Evolutionary conservation across 2,888 invertebrate species (phyloP), one percentile per base, ranked within the genome.

Genomic region (Acleris laterana): DNA sequence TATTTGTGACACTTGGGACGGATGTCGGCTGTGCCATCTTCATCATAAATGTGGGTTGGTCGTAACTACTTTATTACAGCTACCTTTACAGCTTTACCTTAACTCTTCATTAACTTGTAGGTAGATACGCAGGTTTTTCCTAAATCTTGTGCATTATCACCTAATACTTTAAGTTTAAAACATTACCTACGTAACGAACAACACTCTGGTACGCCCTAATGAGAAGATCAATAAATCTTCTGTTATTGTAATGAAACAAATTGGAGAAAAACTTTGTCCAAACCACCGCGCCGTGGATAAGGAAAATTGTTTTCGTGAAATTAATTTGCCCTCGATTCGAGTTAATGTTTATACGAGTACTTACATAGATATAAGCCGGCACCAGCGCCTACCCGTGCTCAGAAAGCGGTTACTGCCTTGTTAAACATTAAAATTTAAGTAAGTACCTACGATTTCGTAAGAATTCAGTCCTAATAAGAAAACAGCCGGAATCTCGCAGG

Each of bases 211-310:
- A 16, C 57, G 4, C 17, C 38, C 7, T 44, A 49, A 49, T 49
- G 22, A 48, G 25, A 59, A 58, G 46, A 52, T 58, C 46, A 38
- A 63, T 59, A 63, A 51, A 57, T 53, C 52, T 38, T 57, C 38
- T 44, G 52, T 53, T 63, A 48, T 63, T 59, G 25, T 64, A 55
- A 57, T 57, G 50, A 63, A 63, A 59, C 32, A 59, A 49, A 63
- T 50, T 50, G 42, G 28, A 50, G 63, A 57, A 63, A 55, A 63
- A 57, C 63, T 63, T 63, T 57, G 50, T 44, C n/a, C 42, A 49
- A 57, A 63, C 50, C 61, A 61, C 61, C 44, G 52, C 52, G 42
- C 19, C 61, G 61, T 52, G 61, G 52, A 61, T 53, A 52, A 52
- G 61, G 61, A 61, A 61, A 61, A 61, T 53, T 53, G 61, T 61